Evolutionary conservation across 2,797 vertebrate genomes (phyloP).

Genomic region (Enteromius argenteus): DNA sequence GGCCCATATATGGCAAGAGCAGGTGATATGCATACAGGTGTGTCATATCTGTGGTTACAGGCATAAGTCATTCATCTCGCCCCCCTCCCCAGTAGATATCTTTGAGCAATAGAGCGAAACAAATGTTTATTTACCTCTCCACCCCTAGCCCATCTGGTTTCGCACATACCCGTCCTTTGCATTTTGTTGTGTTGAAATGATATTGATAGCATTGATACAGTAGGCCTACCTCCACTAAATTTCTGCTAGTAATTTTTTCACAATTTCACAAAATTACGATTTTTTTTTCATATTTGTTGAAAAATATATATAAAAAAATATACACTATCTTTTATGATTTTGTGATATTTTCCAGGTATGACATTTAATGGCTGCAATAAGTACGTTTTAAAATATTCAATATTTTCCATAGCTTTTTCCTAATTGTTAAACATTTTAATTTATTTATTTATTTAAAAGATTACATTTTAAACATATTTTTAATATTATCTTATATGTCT

Average conservation of each 20-base stretch:
- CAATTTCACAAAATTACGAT: not conserved
- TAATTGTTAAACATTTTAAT: not conserved
- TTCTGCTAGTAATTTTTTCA: not conserved
- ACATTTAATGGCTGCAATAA: not conserved
- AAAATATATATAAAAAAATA: not conserved
- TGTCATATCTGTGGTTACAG: slow-evolving; percentile 50
- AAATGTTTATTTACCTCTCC: slow-evolving; percentile 42
- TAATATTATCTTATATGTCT: not conserved
- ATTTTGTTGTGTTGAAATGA: slow-evolving; percentile 19
- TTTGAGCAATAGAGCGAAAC: slow-evolving; percentile 5
- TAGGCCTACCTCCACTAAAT: not conserved
- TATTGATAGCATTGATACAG: not conserved
- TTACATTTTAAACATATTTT: not conserved
- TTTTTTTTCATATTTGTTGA: not conserved
- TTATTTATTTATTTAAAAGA: not conserved
- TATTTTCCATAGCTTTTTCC: not conserved
- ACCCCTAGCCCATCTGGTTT: slow-evolving; percentile 23
- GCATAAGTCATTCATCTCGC: slow-evolving; percentile 25
- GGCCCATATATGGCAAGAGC: slow-evolving; percentile 67
- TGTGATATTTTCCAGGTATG: not conserved
- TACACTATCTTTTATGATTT: not conserved
- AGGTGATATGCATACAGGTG: slow-evolving; percentile 68
- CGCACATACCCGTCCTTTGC: not conserved
- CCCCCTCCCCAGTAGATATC: slow-evolving; percentile 34
- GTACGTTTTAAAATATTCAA: not conserved